Conservation (phyloP, 2,113 vertebrate species). For the Dolichotis patagonum region DNA sequence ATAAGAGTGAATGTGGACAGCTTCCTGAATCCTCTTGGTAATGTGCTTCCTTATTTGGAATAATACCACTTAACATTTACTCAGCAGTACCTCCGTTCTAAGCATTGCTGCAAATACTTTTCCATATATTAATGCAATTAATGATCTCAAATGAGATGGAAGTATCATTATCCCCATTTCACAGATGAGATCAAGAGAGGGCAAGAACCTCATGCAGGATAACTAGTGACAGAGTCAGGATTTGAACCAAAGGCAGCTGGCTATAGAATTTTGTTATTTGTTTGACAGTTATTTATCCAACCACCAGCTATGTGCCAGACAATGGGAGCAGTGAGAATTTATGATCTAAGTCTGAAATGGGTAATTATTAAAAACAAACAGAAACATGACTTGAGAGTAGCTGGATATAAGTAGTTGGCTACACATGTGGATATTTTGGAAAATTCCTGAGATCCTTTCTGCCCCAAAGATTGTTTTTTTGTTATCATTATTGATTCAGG, state of each 20-base stretch:
- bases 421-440: background rate
- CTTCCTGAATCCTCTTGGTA: constrained; percentile 16
- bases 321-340: background rate
- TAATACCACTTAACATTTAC: constrained; percentile 14
- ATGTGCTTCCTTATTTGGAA: background rate
- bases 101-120: background rate
- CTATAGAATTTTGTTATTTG: background rate
- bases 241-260: background rate
- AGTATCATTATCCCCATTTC: constrained; percentile 17
- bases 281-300: background rate
- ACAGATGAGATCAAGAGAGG: background rate
- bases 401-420: background rate
- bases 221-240: background rate
- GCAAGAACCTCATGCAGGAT: background rate
- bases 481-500: background rate
- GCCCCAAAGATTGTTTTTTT: background rate
- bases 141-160: background rate
- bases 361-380: background rate
- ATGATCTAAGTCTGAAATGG: background rate
- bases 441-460: background rate
- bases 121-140: background rate
- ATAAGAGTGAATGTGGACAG: background rate
- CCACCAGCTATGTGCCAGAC: background rate
- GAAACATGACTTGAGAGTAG: background rate
- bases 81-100: constrained; percentile 3